Evolutionary conservation across 2,113 vertebrate species (phyloP).

Genomic region (Laticauda laticaudata): DNA sequence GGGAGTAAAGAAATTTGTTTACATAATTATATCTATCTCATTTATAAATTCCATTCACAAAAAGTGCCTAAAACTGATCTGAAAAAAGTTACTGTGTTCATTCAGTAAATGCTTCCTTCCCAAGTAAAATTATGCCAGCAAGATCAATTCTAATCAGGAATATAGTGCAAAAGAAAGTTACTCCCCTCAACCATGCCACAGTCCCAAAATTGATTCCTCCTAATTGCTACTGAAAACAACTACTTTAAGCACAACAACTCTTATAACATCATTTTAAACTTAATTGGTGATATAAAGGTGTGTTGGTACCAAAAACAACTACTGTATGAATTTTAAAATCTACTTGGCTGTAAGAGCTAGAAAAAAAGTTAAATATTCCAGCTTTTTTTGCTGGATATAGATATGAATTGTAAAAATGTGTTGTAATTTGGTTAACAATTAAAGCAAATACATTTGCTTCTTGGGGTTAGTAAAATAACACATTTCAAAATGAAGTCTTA

Average conservation of each 20-base stretch:
- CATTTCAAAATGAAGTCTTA: not conserved
- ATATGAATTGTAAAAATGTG: not conserved
- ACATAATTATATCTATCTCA: not conserved
- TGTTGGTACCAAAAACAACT: not conserved
- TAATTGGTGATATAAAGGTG: not conserved
- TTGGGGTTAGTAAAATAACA: not conserved
- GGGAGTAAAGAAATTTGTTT: not conserved
- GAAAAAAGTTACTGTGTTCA: not conserved
- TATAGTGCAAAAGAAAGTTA: not conserved
- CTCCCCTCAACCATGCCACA: not conserved
- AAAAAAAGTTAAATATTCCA: not conserved
- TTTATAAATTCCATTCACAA: not conserved
- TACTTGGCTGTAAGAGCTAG: not conserved
- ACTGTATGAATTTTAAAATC: not conserved
- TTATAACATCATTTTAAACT: not conserved
- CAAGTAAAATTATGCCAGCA: not conserved
- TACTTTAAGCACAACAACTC: not conserved
- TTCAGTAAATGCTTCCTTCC: not conserved
- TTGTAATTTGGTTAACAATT: not conserved
- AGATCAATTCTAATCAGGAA: not conserved
- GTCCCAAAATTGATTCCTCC: not conserved
- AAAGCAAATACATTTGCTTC: not conserved
- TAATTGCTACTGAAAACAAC: not conserved
- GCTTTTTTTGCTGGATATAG: not conserved
- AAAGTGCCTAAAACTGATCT: not conserved